Evolutionary conservation across 2,797 vertebrate species (phyloP).

Genomic region (Pseudopleuronectes americanus): DNA sequence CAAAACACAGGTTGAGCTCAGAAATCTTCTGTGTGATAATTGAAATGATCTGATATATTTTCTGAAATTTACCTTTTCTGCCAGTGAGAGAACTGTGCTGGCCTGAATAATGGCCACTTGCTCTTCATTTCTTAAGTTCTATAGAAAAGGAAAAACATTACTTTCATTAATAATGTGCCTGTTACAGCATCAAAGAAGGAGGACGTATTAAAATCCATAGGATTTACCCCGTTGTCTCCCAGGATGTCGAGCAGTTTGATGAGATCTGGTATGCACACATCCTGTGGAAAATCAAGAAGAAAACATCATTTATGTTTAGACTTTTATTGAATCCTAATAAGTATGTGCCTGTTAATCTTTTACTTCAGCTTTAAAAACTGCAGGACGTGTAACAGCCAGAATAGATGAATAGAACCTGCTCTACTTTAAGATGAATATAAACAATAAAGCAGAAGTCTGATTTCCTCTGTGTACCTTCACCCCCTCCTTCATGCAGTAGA

Average conservation of each 20-base stretch:
- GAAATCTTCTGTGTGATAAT: too few species aligned
- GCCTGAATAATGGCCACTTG: conserved; percentile 99
- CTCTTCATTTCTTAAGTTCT: conserved; percentile 99
- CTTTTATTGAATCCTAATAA: too few species aligned
- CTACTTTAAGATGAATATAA: neutral
- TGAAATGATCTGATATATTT: neutral
- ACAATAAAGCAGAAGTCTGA: neutral
- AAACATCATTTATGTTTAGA: neutral
- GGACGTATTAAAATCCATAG: neutral
- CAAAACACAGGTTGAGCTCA: neutral
- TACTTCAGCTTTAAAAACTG: too few species aligned
- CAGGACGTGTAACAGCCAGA: too few species aligned
- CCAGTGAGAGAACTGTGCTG: conserved; percentile 96
- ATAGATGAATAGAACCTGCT: too few species aligned
- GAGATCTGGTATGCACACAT: conserved; percentile 97
- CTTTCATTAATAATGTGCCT: neutral
- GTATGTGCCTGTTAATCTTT: too few species aligned
- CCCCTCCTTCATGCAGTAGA: conserved; percentile 99
- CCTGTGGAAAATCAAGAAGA: conserved; percentile 76
- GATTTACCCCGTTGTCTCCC: conserved; percentile 96
- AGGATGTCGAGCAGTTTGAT: conserved; percentile 98
- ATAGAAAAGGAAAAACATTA: conserved; percentile 19
- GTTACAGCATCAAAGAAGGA: neutral
- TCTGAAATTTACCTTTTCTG: conserved; percentile 91
- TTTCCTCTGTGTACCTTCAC: conserved; percentile 89